Percentiles rank a stretch among this genome's conserved stretches.
phyloP scores from a whole-genome alignment of 2,797 vertebrate genomes.

The Siniperca undulata region DNA sequence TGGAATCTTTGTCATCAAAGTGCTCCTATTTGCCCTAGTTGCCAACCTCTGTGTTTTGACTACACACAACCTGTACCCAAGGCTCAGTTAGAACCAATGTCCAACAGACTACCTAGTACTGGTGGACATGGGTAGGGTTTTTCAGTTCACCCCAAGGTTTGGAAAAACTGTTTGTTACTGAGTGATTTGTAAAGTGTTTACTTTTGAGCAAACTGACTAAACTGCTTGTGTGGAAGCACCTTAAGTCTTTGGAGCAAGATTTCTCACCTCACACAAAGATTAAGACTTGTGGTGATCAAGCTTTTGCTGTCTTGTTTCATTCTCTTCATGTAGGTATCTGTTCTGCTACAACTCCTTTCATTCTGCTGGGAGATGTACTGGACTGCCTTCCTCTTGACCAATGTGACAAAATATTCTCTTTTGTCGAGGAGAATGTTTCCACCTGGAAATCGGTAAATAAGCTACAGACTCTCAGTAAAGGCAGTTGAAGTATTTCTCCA shows the following conservation, averaged over 20 bases:
- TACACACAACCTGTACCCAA: no score
- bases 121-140: neutral
- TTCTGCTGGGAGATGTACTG: conserved; percentile 95
- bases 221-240: neutral
- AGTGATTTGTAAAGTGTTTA: neutral
- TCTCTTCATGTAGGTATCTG: conserved; percentile 89
- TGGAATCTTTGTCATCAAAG: neutral
- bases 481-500: neutral
- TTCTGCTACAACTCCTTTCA: conserved; percentile 95
- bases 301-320: neutral
- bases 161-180: neutral
- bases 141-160: neutral
- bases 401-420: conserved; percentile 97
- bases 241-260: neutral
- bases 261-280: neutral
- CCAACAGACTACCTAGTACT: neutral
- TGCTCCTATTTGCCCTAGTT: neutral
- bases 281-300: neutral
- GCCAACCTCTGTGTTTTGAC: neutral
- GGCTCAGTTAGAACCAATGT: neutral
- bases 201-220: neutral
- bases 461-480: neutral
- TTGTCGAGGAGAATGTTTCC: conserved; percentile 98
- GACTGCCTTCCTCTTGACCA: conserved; percentile 97
- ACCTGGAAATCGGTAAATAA: conserved; percentile 96